These are phyloP conservation scores for Aulostomus chinensis DNA, from an alignment of 2,797 vertebrate genomes.

Conservation along the genomic window DNA sequence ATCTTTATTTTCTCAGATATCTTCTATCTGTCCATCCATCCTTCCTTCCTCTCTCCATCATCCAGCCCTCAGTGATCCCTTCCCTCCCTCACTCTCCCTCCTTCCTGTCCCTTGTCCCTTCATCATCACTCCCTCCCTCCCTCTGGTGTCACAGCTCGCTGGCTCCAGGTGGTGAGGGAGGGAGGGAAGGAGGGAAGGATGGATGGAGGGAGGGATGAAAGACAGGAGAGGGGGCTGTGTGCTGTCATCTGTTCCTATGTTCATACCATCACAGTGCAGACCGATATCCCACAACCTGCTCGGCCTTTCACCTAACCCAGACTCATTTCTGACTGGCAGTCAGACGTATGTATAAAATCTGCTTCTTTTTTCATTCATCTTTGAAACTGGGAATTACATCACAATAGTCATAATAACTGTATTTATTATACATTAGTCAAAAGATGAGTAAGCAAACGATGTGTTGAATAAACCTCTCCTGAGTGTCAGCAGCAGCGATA, in stretches of 20 bases:
- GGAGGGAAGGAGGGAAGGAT: conserved; percentile 63
- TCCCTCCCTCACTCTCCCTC: conserved; percentile 27
- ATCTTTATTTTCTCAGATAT: too few relatives aligned
- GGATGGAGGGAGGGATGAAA: conserved; percentile 39
- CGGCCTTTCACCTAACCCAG: too few relatives aligned
- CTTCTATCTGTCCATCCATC: too few relatives aligned
- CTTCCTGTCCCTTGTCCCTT: conserved; percentile 55
- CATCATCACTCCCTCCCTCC: conserved; percentile 67
- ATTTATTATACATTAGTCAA: too few relatives aligned
- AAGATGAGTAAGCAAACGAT: too few relatives aligned
- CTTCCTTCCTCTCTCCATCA: conserved; percentile 37
- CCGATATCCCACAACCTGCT: conserved; percentile 35
- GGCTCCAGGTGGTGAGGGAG: conserved; percentile 82
- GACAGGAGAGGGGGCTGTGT: conserved; percentile 21
- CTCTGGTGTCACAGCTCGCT: conserved; percentile 79
- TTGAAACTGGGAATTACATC: too few relatives aligned
- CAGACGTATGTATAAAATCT: too few relatives aligned
- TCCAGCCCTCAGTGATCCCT: conserved; percentile 47
- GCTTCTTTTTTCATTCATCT: too few relatives aligned
- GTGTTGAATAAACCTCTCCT: too few relatives aligned
- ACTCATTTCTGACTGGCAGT: too few relatives aligned
- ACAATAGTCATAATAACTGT: too few relatives aligned
- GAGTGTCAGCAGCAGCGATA: too few relatives aligned
- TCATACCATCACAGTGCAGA: conserved; percentile 62
- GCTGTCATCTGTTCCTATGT: conserved; percentile 75